phyloP scores from a whole-genome alignment of 1,140 invertebrate genomes.

The Araneus ventricosus region DNA sequence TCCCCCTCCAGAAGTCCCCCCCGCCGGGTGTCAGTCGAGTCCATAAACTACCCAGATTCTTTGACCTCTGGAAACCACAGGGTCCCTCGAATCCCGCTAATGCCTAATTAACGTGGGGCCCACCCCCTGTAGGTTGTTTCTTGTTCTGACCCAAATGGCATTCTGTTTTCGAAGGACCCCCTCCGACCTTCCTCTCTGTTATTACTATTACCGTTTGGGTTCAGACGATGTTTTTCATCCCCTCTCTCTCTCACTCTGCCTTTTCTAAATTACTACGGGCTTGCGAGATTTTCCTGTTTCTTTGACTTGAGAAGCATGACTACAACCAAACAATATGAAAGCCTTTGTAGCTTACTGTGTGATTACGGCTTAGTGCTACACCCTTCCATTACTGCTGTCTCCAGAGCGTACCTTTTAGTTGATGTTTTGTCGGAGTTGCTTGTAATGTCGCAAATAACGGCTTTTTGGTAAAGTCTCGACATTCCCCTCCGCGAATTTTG shows the following conservation, averaged over 20 bases:
- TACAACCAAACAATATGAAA: neutral
- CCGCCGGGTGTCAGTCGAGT: conserved; percentile 33
- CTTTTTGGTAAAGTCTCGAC: neutral
- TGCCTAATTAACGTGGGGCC: conserved; percentile 74
- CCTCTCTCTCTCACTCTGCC: neutral
- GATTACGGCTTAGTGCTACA: neutral
- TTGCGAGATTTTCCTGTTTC: neutral
- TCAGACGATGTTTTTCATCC: conserved; percentile 50
- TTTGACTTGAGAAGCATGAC: conserved; percentile 33
- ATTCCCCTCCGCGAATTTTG: neutral
- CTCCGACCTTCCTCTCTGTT: conserved; percentile 40
- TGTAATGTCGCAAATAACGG: conserved; percentile 24
- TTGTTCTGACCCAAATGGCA: conserved; percentile 66
- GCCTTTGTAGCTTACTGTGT: conserved; percentile 22
- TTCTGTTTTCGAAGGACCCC: conserved; percentile 40
- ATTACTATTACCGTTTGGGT: conserved; percentile 66
- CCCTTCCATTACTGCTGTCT: conserved; percentile 1
- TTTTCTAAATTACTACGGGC: conserved; percentile 1
- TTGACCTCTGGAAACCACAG: conserved; percentile 58
- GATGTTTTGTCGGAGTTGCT: neutral
- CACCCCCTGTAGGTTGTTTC: conserved; percentile 59
- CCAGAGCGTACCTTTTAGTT: neutral
- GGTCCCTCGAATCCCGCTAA: conserved; percentile 68
- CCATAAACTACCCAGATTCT: conserved; percentile 71
- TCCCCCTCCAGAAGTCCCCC: neutral